phyloP scores from a whole-genome alignment of 2,797 vertebrate genomes.

The Hephaestus fuliginosus region DNA sequence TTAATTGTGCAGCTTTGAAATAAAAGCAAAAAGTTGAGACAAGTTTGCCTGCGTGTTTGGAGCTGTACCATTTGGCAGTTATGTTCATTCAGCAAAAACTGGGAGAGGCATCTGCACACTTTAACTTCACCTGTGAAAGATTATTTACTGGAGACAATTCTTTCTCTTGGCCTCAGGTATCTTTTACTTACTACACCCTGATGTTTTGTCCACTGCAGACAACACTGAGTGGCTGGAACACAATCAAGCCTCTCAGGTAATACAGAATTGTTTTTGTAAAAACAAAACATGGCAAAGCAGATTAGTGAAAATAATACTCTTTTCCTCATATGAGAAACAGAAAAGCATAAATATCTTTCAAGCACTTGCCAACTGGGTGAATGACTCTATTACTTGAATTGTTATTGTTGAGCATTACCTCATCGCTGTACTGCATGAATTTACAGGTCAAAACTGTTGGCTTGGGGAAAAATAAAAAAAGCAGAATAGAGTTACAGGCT shows the following conservation, averaged over 20 bases:
- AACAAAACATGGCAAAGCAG: neutral
- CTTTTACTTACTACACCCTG: neutral
- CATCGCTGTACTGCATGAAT: neutral
- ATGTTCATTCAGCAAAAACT: constrained; percentile 3
- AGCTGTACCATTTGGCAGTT: neutral
- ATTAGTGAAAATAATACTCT: neutral
- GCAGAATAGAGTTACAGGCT: neutral
- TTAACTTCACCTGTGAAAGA: constrained; percentile 2
- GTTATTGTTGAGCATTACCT: neutral
- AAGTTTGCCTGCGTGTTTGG: neutral
- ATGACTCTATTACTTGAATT: neutral
- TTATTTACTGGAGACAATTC: constrained; percentile 12
- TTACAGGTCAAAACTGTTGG: neutral
- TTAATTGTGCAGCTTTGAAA: neutral
- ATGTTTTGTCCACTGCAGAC: neutral
- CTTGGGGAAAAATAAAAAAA: neutral
- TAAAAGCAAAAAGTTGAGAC: constrained; percentile 3
- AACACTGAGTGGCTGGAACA: neutral
- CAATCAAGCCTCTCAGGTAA: neutral
- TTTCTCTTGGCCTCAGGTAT: neutral
- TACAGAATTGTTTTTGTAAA: neutral
- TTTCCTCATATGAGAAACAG: neutral
- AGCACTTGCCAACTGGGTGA: neutral
- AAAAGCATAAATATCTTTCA: neutral
- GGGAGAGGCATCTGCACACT: neutral